These are phyloP conservation scores for Podargus strigoides DNA, from an alignment of 2,797 vertebrate species.

Conservation along the genomic window DNA sequence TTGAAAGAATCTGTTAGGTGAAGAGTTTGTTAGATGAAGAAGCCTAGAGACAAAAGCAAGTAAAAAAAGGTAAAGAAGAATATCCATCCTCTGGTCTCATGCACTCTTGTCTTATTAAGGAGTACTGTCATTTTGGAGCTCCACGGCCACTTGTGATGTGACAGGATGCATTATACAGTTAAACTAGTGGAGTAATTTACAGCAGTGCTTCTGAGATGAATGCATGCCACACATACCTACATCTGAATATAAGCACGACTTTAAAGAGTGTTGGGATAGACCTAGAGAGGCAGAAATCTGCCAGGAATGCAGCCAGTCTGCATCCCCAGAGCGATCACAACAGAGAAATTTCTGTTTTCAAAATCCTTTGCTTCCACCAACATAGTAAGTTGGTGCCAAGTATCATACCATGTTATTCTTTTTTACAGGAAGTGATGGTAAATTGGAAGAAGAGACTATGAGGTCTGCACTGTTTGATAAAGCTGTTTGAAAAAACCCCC, in stretches of 20 bases:
- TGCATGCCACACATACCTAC: conserved; percentile 35
- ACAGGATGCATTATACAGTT: neutral
- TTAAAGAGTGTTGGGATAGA: neutral
- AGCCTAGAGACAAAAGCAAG: neutral
- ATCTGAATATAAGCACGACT: neutral
- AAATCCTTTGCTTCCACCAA: neutral
- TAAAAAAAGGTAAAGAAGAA: neutral
- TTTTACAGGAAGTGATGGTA: neutral
- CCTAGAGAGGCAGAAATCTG: neutral
- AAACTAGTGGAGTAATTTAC: neutral
- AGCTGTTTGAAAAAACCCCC: neutral
- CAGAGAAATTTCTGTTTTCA: neutral
- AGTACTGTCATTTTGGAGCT: neutral
- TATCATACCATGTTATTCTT: neutral
- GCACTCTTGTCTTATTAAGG: neutral
- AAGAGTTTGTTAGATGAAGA: neutral
- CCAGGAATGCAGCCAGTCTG: conserved; percentile 6
- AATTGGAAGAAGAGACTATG: neutral
- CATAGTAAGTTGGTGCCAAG: neutral
- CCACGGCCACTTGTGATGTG: neutral
- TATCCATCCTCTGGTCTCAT: neutral
- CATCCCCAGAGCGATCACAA: neutral
- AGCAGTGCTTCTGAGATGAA: neutral
- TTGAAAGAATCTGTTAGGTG: neutral
- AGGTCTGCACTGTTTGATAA: neutral